Base-by-base conservation (phyloP, 2,888 invertebrate genomes). In the Orthonevra nobilis region DNA sequence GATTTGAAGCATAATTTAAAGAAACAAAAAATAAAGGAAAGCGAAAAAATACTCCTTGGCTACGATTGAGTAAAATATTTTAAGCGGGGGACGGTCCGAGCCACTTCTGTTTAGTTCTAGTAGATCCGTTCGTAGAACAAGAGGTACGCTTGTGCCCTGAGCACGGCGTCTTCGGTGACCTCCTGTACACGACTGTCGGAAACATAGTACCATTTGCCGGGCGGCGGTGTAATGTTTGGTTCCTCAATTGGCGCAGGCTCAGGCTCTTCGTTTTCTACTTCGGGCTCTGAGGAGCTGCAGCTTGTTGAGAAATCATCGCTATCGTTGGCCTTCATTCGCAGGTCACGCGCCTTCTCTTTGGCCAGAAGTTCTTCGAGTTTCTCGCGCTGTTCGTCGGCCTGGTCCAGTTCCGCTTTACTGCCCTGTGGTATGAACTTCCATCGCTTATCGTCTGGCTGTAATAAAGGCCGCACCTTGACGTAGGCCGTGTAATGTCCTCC, bases 111-210 rank as follows among this genome's bases (percentile, higher is more conserved):
- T n/a, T n/a, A n/a, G 12, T 36, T 84, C 90, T 93, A 96, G 88
- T 94, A 90, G 87, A 98, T 94, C 88, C 98, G 92, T 89, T 98
- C 98, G 89, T 99, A 99, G 90, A 99, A 99, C 32, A 99, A 91
- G 54, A 99, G 91, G 89, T 99, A 99, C 10, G 99, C 98, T 89
- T 98, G 96, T 72, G 94, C 94, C 83, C 92, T 90, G 42, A 97
- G 90, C 69, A 98, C 98, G 81, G 92, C 91, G 1, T 93, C 92
- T 88, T 97, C 95, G 64, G 92, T 91, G 17, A 95, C 94, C 87
- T 96, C 95, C 32, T 92, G 91, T 0, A 98, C 97, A 85, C 94
- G 92, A 69, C 95, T 94, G 90, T 99, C 99, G 66, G 97, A 97
- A 50, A 97, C 94, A 86, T 95, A 95, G 90, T 95, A 99, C 99